Evolutionary conservation across 1,140 invertebrate genomes (phyloP), one percentile per base, ranked within the genome.

Genomic region (Coptotermes formosanus): DNA sequence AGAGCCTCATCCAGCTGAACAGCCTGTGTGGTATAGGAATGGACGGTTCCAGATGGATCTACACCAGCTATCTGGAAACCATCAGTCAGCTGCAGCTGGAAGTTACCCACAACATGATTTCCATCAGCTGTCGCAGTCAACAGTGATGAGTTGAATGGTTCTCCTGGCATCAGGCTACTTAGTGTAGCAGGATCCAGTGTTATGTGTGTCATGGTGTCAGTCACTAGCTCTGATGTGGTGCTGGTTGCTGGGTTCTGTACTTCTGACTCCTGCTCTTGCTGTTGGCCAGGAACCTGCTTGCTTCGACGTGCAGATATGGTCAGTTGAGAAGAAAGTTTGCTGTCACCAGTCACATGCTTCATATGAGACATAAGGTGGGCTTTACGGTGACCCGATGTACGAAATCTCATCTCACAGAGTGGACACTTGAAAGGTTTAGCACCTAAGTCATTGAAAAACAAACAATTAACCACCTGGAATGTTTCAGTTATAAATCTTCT

Each of bases 361-460:
- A 91, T 91, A 87, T 95, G 94, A 11, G 93, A 92, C 83, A 91
- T 83, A 38, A 93, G 88, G 87, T 96, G 95, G 43, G 93, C 92
- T 88, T 95, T 95, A 52, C 93, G 92, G 87, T 95, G 95, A 14
- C 94, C 94, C 4, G 94, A 93, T 2, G 95, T 96, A 89, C 95
- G 90, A 89, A 96, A 96, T 85, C 91, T 90, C 43, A 92, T 90
- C 48, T 93, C 91, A 89, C 95, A 96, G 83, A 94, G 90, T 2
- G 90, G 89, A 89, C 95, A 96, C 64, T 92, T 92, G 88, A 95
- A 95, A 2, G 95, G 95, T 89, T 94, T 95, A 3, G 92, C 92
- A 82, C 95, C 95, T 91, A 90, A 87, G 90, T 21, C 52, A 55
- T 21, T 12, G 11, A 55, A 21, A 55, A 55, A 48, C 48, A 48